Evolutionary conservation across 2,797 vertebrate species (phyloP).

Genomic region (Gymnopithys bicolor): DNA sequence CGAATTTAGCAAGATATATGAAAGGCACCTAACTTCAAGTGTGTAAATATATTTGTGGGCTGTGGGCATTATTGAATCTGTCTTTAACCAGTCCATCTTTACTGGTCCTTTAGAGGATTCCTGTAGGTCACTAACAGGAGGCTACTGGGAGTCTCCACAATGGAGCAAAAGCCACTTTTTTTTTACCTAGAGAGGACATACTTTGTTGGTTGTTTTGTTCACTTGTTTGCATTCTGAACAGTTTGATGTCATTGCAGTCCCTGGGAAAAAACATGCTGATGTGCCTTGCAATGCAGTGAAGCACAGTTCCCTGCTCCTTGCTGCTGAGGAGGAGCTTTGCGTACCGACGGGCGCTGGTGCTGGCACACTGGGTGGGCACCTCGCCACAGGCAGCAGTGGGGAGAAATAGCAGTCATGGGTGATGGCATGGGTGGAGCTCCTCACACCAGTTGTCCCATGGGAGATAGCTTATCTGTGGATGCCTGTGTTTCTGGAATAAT

Average conservation of each 20-base stretch:
- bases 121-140: background rate
- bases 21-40: background rate
- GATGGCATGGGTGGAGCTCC: constrained; percentile 57
- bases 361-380: accelerated
- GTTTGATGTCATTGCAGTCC: background rate
- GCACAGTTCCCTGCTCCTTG: background rate
- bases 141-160: background rate
- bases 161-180: background rate
- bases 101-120: background rate
- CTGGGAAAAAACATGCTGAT: background rate
- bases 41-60: background rate
- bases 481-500: constrained; percentile 72
- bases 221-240: background rate
- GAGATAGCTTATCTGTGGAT: constrained; percentile 78
- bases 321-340: background rate
- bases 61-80: background rate
- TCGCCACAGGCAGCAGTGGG: background rate
- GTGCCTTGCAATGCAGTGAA: background rate
- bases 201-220: background rate
- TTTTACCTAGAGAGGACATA: background rate
- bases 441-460: constrained; percentile 64
- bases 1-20: background rate
- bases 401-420: constrained; percentile 9
- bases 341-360: accelerated
- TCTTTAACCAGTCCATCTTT: background rate